Percentiles rank a stretch among this genome's conserved stretches.
Conservation (phyloP, 1,140 invertebrate species). For the Solen grandis region DNA sequence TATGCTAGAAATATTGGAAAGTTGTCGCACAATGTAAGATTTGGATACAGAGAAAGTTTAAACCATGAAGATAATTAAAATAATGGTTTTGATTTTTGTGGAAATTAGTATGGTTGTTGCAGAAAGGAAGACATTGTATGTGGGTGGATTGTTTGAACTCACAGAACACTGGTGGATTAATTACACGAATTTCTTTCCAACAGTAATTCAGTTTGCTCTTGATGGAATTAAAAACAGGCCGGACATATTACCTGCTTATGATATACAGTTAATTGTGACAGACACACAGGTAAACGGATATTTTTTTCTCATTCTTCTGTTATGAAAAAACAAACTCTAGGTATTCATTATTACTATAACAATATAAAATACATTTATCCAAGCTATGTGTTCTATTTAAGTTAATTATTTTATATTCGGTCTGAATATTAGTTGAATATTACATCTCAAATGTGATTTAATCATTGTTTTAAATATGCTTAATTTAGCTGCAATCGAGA, state of each 20-base stretch:
- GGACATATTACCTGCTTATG: slow-evolving; percentile 18
- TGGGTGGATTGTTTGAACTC: slow-evolving; percentile 31
- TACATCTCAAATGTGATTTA: neutral
- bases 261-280: neutral
- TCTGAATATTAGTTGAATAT: neutral
- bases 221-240: slow-evolving; percentile 2
- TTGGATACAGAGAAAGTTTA: no score
- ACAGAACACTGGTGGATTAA: slow-evolving; percentile 6
- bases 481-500: no score
- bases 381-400: neutral
- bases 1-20: no score
- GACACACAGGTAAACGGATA: slow-evolving; percentile 44
- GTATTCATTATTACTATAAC: no score
- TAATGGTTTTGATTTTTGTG: no score
- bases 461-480: no score
- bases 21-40: no score
- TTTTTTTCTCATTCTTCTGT: no score
- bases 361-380: no score
- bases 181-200: slow-evolving; percentile 29
- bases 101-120: no score
- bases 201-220: neutral
- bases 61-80: no score
- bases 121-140: slow-evolving; percentile 9
- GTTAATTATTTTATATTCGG: neutral
- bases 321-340: no score